These are phyloP conservation scores for Chymomyza caudatula DNA, from an alignment of 2,888 invertebrate species.

Conservation along the genomic window DNA sequence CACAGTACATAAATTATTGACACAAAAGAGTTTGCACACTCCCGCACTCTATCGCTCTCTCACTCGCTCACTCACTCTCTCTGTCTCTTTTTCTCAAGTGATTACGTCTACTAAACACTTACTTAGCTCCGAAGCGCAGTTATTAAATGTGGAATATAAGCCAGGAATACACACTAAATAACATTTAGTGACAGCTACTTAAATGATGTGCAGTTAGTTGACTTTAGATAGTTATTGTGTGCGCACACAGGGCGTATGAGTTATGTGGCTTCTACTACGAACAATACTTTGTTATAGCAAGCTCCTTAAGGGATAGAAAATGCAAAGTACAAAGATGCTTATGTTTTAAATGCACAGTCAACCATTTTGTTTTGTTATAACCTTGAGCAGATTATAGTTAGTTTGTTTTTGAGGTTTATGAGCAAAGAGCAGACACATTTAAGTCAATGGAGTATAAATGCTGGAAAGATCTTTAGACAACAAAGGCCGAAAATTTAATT, in stretches of 20 bases:
- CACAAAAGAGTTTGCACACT: constrained; percentile 67
- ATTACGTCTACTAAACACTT: constrained; percentile 68
- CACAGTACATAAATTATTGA: constrained; percentile 72
- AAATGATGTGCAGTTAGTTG: background rate
- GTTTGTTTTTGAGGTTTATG: background rate
- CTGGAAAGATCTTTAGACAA: too few species aligned
- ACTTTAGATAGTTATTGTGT: background rate
- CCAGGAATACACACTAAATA: constrained; percentile 5
- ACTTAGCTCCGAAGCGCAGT: constrained; percentile 51
- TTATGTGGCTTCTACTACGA: background rate
- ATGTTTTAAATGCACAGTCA: background rate
- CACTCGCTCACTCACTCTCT: constrained; percentile 18
- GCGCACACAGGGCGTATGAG: background rate
- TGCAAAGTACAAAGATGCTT: background rate
- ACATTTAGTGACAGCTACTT: background rate
- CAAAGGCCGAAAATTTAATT: too few species aligned
- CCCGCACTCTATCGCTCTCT: constrained; percentile 49
- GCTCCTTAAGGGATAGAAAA: too few species aligned
- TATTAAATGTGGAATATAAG: constrained; percentile 43
- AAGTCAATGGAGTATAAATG: too few species aligned
- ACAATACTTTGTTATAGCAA: background rate
- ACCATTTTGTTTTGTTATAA: background rate
- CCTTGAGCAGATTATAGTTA: background rate
- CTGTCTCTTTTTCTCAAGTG: constrained; percentile 12
- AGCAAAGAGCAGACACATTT: too few species aligned